Conservation (phyloP, 2,113 vertebrate species). For the Leptocoma aspasia region DNA sequence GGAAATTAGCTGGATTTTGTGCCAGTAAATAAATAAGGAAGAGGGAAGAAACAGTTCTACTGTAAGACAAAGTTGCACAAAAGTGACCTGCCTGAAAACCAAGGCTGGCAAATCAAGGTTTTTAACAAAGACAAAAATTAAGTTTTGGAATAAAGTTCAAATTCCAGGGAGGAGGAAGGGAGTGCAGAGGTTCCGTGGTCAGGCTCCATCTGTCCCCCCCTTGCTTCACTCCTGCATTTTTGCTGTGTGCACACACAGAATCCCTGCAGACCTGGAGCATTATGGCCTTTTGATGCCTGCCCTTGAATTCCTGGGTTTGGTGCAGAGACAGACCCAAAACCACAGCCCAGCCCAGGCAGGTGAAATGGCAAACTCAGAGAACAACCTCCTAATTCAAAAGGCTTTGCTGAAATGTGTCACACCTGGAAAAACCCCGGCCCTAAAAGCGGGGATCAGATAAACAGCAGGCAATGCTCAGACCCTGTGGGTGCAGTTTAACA, state of each 20-base stretch:
- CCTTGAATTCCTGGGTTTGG: fast-evolving
- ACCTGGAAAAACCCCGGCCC: fast-evolving
- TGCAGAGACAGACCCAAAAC: not conserved
- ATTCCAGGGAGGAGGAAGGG: not conserved
- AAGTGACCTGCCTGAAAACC: not conserved
- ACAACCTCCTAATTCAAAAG: fast-evolving
- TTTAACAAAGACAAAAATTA: not conserved
- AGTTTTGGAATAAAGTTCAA: not conserved
- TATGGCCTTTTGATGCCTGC: fast-evolving
- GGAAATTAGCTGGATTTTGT: not conserved
- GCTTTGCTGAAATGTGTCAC: fast-evolving
- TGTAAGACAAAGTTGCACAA: not conserved
- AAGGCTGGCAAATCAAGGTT: not conserved
- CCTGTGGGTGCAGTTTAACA: fast-evolving
- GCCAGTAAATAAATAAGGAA: not conserved
- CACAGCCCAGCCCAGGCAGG: not conserved
- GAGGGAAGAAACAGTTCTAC: not conserved
- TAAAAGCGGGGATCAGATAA: not conserved
- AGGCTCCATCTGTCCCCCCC: not conserved
- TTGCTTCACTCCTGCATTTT: fast-evolving
- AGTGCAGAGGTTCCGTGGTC: fast-evolving
- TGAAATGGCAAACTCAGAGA: fast-evolving
- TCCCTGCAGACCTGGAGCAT: fast-evolving
- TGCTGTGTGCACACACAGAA: fast-evolving
- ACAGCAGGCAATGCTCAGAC: fast-evolving